Percentiles rank a stretch among this genome's conserved stretches.
Conservation (phyloP, 2,797 vertebrate genomes). For the Muscicapa striata region DNA sequence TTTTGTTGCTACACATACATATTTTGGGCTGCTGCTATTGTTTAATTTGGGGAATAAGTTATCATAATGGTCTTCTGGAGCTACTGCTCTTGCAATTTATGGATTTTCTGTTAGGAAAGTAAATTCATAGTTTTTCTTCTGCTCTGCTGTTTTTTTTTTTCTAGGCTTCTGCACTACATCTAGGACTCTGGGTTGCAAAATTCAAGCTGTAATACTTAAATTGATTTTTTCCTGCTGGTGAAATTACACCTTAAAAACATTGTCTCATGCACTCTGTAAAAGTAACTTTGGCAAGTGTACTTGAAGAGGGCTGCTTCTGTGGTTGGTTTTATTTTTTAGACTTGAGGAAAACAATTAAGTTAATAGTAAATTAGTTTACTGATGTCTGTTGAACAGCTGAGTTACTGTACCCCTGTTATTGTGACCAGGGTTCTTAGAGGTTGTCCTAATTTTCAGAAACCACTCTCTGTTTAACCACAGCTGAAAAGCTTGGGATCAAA, state of each 20-base stretch:
- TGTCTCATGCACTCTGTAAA: background rate
- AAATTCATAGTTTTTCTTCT: background rate
- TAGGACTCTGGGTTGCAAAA: background rate
- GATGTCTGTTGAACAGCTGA: background rate
- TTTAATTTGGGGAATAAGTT: background rate
- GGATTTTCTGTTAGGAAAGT: background rate
- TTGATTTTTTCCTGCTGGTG: background rate
- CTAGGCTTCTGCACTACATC: background rate
- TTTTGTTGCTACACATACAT: background rate
- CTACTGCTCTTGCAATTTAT: background rate
- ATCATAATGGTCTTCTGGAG: background rate
- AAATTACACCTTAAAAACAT: background rate
- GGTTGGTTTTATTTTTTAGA: background rate
- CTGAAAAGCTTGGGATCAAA: background rate
- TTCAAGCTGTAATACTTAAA: background rate
- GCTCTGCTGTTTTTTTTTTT: background rate
- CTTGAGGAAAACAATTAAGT: background rate
- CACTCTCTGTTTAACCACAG: background rate
- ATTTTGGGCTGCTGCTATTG: background rate
- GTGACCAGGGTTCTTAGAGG: background rate
- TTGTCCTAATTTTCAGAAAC: conserved; percentile 1
- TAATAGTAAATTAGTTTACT: conserved; percentile 24
- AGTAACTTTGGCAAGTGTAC: background rate
- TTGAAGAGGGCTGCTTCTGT: background rate
- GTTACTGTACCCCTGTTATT: background rate